Evolutionary conservation across 2,797 vertebrate genomes (phyloP).

Genomic region (Enteromius thamalakanensis): DNA sequence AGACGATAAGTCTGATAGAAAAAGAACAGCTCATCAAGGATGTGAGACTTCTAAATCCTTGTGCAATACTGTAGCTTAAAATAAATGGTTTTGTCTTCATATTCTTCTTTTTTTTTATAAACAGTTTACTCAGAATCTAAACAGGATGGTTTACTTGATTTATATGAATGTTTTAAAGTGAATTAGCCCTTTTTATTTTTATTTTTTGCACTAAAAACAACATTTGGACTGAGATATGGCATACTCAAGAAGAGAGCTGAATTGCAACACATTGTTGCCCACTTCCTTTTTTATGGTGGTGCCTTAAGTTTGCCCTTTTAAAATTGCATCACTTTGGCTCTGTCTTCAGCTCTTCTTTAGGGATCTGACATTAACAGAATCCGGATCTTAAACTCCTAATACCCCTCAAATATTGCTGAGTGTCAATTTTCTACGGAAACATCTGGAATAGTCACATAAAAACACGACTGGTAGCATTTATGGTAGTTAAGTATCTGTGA

Average conservation of each 20-base stretch:
- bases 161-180: not conserved
- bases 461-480: not conserved
- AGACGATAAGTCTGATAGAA: not conserved
- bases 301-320: slow-evolving; percentile 9
- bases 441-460: slow-evolving; percentile 23
- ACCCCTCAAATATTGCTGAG: slow-evolving; percentile 40
- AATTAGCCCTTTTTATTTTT: not conserved
- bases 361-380: not conserved
- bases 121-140: not conserved
- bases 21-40: not conserved
- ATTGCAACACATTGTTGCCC: not conserved
- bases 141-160: not conserved
- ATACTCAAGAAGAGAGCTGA: slow-evolving; percentile 1
- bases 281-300: slow-evolving; percentile 45
- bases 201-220: not conserved
- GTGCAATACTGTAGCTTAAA: not conserved
- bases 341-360: slow-evolving; percentile 1
- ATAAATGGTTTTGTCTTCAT: not conserved
- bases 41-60: not conserved
- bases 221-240: slow-evolving; percentile 7
- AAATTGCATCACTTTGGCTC: slow-evolving; percentile 15
- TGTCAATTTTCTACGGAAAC: slow-evolving; percentile 28
- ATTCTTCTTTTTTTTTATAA: not conserved
- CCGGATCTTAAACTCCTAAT: not conserved
- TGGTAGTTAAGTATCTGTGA: not conserved